Conservation (phyloP, 2,797 vertebrate species). For the Poecilia picta region DNA sequence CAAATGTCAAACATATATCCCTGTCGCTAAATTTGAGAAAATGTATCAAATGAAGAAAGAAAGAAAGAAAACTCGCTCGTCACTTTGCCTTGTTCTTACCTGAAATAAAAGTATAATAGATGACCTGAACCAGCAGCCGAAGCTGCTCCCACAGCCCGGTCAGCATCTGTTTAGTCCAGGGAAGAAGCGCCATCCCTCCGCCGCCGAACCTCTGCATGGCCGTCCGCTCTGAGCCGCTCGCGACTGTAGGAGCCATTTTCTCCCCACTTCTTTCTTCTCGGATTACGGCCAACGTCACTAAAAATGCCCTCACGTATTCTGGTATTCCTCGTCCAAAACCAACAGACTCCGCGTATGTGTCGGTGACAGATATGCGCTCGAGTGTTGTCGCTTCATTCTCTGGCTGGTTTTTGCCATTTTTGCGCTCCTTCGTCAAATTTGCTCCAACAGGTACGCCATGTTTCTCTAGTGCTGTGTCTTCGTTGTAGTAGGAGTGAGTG, state of each 20-base stretch:
- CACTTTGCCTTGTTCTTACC: conserved; percentile 56
- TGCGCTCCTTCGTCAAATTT: conserved; percentile 48
- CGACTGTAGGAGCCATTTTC: conserved; percentile 66
- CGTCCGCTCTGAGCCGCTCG: conserved; percentile 41
- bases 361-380: conserved; percentile 42
- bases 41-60: not conserved
- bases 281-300: not conserved
- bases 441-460: conserved; percentile 55
- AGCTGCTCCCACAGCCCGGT: conserved; percentile 81
- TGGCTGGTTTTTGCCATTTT: conserved; percentile 48
- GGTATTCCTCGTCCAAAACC: conserved; percentile 76
- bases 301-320: conserved; percentile 78
- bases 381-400: conserved; percentile 72
- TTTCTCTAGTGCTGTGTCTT: conserved; percentile 29
- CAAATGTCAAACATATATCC: no score
- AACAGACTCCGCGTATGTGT: conserved; percentile 50
- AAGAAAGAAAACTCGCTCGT: not conserved
- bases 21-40: not conserved
- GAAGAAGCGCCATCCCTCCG: conserved; percentile 77
- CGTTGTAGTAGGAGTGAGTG: conserved; percentile 38
- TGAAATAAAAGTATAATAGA: conserved; percentile 81
- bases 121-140: conserved; percentile 79
- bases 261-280: conserved; percentile 6
- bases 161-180: conserved; percentile 81
- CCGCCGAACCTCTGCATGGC: conserved; percentile 75